Base-by-base conservation (phyloP, 2,113 vertebrate species). In the Poecile atricapillus region DNA sequence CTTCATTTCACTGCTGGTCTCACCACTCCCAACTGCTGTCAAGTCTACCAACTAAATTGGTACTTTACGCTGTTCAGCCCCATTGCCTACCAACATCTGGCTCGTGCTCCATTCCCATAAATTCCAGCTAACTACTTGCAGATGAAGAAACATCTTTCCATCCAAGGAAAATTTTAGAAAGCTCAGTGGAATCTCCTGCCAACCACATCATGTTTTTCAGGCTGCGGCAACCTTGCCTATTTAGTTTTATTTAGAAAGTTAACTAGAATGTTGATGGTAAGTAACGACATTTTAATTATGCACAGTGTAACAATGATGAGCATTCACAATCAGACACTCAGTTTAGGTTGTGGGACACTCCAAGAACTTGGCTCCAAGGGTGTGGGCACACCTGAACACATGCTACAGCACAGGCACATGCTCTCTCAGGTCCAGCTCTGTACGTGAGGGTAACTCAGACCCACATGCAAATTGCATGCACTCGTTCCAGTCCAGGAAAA, bases 121-220 rank as follows among this genome's bases (percentile, higher is more conserved):
- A 97, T 90, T 68, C 83, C 88, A 92, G 49, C 86, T 95, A 96
- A 96, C 95, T 90, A 93, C 79, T 96, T 53, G 56, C 96, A 96
- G 88, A 94, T 96, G 95, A 95, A 96, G 93, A 90, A 95, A 93
- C 85, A 92, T 96, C 83, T 82, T 95, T 95, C 92, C 85, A 94
- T 95, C 90, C 94, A 97, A 96, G 95, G 93, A 96, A 94, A 96
- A 90, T 92, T 96, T 96, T 46, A 94, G 88, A 96, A 94, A 93
- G 88, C 93, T 96, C 85, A 75, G 71, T 94, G 90, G 64, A 96
- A 94, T 87, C 93, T 82, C 69, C 92, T 86, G 83, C 90, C 88
- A 93, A 86, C 93, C 95, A 64, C 90, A 94, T 60, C 3, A 1
- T 30, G 79, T 58, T 95, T 94, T 74, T 64, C 68, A 92, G 80